Evolutionary conservation across 2,113 vertebrate species (phyloP), one percentile per base, ranked within the genome.

Genomic region (Pheucticus melanocephalus): DNA sequence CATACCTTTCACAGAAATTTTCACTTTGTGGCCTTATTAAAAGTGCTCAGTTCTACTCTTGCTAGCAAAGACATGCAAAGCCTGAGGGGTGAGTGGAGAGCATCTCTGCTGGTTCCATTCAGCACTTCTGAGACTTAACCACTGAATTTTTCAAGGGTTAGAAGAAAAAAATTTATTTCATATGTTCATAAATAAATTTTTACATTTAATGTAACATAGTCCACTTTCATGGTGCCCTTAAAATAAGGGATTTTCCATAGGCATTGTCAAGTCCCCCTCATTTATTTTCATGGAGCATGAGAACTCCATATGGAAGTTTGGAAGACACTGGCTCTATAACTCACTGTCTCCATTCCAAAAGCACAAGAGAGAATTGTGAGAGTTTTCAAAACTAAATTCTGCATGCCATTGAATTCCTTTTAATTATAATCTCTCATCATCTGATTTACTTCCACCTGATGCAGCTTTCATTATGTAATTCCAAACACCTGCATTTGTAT

Each of bases 291-390:
- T 0, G 45, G 15, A 45, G 53, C 5, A 9, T 3, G 35, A 47
- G 47, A 82, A 47, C 16, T 50, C 35, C 33, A 14, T 2, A 5
- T 0, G 21, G 31, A n/a, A 23, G 25, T 23, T 5, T 35, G 39
- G 69, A 79, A 21, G 15, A 35, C 48, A 11, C 7, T 8, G 25
- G 33, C 23, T 10, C 0, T 27, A 7, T 0, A 30, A 2, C 21
- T 76, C 53, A 47, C 7, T 12, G 6, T 15, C 42, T 48, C 64
- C 21, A 47, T 47, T 47, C 21, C 45, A 47, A 47, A 47, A 22
- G 45, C 21, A 47, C 45, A 47, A 47, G 8, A 21, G 45, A 47
- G 45, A 47, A 47, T 22, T 47, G 21, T 47, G 45, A 47, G 45
- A 21, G 45, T 22, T 47, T 47, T 47, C 21, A 47, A 47, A 47